Evolutionary conservation across 2,113 vertebrate species (phyloP).

Genomic region (Pterocles orientalis): DNA sequence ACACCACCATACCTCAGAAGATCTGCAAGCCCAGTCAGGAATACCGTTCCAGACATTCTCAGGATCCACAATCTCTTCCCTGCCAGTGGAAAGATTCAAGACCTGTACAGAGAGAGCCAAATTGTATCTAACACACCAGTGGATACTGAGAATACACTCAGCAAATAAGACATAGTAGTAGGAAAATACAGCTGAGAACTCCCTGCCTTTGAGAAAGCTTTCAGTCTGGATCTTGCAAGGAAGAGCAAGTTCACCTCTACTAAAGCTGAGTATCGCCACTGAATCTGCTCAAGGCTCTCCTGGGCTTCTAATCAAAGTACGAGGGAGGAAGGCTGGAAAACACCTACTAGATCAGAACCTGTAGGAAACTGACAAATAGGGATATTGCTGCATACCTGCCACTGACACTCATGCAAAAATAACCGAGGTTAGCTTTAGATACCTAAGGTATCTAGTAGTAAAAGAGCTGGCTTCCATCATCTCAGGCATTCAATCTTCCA

Average conservation of each 20-base stretch:
- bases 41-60: constrained; percentile 75
- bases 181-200: neutral
- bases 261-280: neutral
- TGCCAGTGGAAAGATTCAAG: constrained; percentile 70
- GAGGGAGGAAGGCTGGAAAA: neutral
- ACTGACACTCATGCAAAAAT: neutral
- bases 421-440: neutral
- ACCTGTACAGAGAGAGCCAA: constrained; percentile 59
- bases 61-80: constrained; percentile 72
- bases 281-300: neutral
- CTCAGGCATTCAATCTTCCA: neutral
- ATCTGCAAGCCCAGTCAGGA: constrained; percentile 29
- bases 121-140: neutral
- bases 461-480: neutral
- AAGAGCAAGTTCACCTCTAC: neutral
- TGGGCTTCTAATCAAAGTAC: neutral
- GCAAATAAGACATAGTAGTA: neutral
- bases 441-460: neutral
- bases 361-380: neutral
- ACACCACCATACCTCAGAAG: constrained; percentile 58
- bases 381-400: neutral
- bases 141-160: neutral
- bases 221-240: neutral
- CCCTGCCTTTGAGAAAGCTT: neutral
- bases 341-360: neutral